phyloP scores from a whole-genome alignment of 2,888 invertebrate genomes.

The Protula sp. region DNA sequence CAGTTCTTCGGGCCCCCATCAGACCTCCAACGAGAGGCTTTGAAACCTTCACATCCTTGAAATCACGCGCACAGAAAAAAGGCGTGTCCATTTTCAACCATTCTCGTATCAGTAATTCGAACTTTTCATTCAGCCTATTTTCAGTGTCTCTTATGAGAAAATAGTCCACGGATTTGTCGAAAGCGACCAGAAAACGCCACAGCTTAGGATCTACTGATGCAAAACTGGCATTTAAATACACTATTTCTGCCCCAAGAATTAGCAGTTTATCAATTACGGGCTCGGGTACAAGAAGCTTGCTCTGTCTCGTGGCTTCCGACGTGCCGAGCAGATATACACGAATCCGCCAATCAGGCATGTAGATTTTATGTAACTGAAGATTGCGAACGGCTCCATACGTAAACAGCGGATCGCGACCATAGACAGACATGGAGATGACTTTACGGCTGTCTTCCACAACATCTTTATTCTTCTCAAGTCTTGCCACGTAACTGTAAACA shows the following conservation, averaged over 20 bases:
- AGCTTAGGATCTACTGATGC: not conserved
- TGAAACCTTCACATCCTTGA: too few species aligned
- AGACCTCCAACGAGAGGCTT: too few species aligned
- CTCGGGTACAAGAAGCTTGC: not conserved
- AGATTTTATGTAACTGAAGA: not conserved
- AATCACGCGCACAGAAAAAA: not conserved
- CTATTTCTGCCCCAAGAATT: not conserved
- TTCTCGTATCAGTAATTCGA: not conserved
- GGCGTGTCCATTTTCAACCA: not conserved
- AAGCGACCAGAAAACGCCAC: not conserved
- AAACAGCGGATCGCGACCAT: not conserved
- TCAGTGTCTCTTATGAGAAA: not conserved
- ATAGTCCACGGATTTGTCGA: not conserved
- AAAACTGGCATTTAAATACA: not conserved
- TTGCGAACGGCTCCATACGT: not conserved
- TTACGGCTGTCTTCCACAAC: too few species aligned
- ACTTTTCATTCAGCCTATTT: not conserved
- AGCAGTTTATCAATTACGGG: not conserved
- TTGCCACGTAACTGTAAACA: too few species aligned
- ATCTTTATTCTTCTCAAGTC: too few species aligned
- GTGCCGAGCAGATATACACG: not conserved
- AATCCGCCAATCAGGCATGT: not conserved
- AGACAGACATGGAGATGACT: not conserved
- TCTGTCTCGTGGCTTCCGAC: not conserved
- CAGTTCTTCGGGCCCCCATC: too few species aligned